phyloP scores from a whole-genome alignment of 2,888 invertebrate genomes.

The Beris chalybata region DNA sequence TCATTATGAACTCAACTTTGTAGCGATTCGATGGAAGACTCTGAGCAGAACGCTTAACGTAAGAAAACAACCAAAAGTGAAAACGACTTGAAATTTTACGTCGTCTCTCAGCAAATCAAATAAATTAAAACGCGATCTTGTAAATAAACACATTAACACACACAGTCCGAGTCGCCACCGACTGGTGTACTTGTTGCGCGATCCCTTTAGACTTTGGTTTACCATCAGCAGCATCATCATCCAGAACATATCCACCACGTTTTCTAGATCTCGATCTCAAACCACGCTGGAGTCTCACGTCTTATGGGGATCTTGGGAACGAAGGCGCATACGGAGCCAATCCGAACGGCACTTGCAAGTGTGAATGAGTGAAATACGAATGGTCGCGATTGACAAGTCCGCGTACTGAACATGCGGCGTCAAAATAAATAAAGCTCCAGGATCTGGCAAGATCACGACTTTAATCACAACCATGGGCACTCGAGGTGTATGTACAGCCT shows the following conservation, averaged over 20 bases:
- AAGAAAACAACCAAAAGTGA: slow-evolving; percentile 7
- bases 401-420: slow-evolving; percentile 28
- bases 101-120: slow-evolving; percentile 30
- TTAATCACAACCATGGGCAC: not conserved
- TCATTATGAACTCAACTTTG: too few relatives aligned
- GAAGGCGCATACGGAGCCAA: not conserved
- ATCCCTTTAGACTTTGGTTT: not conserved
- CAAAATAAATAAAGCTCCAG: slow-evolving; percentile 33
- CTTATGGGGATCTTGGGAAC: not conserved
- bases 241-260: too few relatives aligned
- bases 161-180: slow-evolving; percentile 11
- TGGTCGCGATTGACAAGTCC: slow-evolving; percentile 32
- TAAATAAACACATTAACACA: slow-evolving; percentile 32
- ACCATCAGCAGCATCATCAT: slow-evolving; percentile 3
- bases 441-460: slow-evolving; percentile 22
- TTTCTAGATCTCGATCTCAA: not conserved
- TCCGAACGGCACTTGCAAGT: slow-evolving; percentile 1
- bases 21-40: too few relatives aligned
- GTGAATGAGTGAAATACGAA: slow-evolving; percentile 34
- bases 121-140: slow-evolving; percentile 31
- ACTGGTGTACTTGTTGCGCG: slow-evolving; percentile 2
- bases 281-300: not conserved
- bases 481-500: too few relatives aligned
- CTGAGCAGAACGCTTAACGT: too few relatives aligned
- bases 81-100: slow-evolving; percentile 24